Evolutionary conservation across 2,113 vertebrate species (phyloP).

Genomic region (Microcebus murinus): DNA sequence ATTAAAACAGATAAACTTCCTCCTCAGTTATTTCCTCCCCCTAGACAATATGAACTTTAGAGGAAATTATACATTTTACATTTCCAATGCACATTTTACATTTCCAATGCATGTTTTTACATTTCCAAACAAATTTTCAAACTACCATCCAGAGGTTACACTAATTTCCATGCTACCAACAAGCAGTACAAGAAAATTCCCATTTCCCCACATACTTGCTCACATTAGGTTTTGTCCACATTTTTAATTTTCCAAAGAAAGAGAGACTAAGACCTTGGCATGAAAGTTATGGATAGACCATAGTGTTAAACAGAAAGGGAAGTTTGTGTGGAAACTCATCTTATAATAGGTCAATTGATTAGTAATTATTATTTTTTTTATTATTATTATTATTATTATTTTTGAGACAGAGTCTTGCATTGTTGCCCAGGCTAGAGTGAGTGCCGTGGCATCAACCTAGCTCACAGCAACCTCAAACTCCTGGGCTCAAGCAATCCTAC

Average conservation of each 20-base stretch:
- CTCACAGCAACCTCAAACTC: no score
- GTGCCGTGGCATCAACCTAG: no score
- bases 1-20: conserved; percentile 11
- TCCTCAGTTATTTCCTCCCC: background rate
- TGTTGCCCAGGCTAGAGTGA: no score
- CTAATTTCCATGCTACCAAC: background rate
- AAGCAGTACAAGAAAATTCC: background rate
- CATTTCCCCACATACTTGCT: background rate
- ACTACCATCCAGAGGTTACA: background rate
- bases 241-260: background rate
- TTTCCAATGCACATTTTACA: background rate
- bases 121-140: background rate
- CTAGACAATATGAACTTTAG: background rate
- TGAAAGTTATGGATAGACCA: background rate
- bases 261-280: background rate
- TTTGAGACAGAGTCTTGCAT: no score
- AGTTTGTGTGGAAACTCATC: background rate
- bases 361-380: background rate
- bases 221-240: background rate
- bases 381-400: no score
- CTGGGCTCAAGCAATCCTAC: no score
- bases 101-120: background rate
- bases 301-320: background rate
- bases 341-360: background rate
- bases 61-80: background rate